phyloP scores from a whole-genome alignment of 2,113 vertebrate genomes.

The Chaetura pelagica region DNA sequence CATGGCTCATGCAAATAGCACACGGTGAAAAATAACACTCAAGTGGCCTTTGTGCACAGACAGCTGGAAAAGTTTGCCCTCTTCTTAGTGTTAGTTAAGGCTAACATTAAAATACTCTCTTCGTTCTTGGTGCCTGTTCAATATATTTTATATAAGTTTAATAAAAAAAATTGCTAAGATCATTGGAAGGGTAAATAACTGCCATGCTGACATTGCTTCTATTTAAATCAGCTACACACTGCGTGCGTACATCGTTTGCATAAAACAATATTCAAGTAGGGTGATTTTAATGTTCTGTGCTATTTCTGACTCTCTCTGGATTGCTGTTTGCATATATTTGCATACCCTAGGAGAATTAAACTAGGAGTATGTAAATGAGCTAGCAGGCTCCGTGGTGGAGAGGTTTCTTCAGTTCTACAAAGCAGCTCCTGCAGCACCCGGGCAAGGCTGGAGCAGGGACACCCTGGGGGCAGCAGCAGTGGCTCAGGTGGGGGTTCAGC shows the following conservation, averaged over 20 bases:
- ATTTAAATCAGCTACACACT: conserved; percentile 82
- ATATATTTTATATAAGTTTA: conserved; percentile 66
- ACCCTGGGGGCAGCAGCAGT: accelerated
- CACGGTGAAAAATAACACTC: background rate
- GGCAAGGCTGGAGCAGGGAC: background rate
- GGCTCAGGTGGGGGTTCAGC: background rate
- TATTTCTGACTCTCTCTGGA: conserved; percentile 99
- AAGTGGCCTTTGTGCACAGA: background rate
- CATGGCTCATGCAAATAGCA: background rate
- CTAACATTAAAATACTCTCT: conserved; percentile 44
- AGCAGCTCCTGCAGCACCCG: conserved; percentile 36
- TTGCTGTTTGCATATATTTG: conserved; percentile 99
- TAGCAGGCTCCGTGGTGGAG: conserved; percentile 75
- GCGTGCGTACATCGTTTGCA: conserved; percentile 83
- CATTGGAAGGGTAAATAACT: conserved; percentile 76
- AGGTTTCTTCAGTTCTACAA: conserved; percentile 62
- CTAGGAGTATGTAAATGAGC: conserved; percentile 97
- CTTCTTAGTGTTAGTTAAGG: conserved; percentile 60
- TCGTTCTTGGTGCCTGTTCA: conserved; percentile 20
- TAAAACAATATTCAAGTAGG: conserved; percentile 89
- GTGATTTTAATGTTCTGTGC: conserved; percentile 95
- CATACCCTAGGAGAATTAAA: conserved; percentile 99
- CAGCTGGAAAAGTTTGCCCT: conserved; percentile 35
- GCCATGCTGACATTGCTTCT: conserved; percentile 76
- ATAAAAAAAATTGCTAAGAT: conserved; percentile 70